These are phyloP conservation scores for Cataglyphis livida DNA, from an alignment of 2,888 invertebrate genomes.

Conservation along the genomic window DNA sequence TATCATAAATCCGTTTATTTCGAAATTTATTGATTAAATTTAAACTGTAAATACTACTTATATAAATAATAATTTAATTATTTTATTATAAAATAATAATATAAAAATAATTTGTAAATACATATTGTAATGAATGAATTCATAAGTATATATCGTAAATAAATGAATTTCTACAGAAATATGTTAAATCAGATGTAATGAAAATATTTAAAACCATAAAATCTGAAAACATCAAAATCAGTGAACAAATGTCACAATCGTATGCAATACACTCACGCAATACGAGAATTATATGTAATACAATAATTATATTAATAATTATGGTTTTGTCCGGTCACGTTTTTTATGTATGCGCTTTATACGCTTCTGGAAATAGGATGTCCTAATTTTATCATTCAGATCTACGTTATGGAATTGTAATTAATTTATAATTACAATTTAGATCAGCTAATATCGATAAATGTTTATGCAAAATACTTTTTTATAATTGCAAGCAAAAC, in stretches of 20 bases:
- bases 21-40: conserved; percentile 9
- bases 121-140: too few species aligned
- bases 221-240: background rate
- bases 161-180: background rate
- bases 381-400: background rate
- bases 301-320: background rate
- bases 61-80: background rate
- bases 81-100: background rate
- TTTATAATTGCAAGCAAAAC: conserved; percentile 1
- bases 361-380: background rate
- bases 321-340: background rate
- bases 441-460: conserved; percentile 34
- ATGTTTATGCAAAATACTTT: conserved; percentile 22
- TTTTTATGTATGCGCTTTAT: too few species aligned
- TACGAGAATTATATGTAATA: background rate
- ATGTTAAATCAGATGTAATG: background rate
- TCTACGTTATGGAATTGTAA: background rate
- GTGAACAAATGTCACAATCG: background rate
- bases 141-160: background rate
- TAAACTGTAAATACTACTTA: background rate
- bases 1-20: background rate
- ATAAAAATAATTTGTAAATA: background rate
- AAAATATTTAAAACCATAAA: background rate
- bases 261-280: background rate
- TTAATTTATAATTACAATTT: conserved; percentile 37